Evolutionary conservation across 2,797 vertebrate genomes (phyloP).

Genomic region (Chrosomus eos): DNA sequence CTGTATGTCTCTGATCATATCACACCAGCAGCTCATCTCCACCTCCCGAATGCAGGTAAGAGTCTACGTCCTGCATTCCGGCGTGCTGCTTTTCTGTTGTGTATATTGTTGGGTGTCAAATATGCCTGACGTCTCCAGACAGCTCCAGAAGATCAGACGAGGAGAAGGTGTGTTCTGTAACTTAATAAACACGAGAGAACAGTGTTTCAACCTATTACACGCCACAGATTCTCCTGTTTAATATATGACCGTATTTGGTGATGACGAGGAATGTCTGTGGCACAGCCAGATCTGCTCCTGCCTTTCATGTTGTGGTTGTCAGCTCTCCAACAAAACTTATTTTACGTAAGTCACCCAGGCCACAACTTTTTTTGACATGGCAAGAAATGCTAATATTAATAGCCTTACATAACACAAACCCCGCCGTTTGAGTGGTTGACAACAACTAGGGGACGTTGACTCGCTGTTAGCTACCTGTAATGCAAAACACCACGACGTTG

Average conservation of each 20-base stretch:
- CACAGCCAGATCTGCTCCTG: slow-evolving; percentile 9
- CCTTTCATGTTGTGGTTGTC: background rate
- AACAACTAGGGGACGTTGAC: background rate
- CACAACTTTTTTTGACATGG: background rate
- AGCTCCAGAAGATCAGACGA: slow-evolving; percentile 1
- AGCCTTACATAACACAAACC: background rate
- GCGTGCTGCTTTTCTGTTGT: background rate
- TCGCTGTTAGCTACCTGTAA: background rate
- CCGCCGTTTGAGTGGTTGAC: background rate
- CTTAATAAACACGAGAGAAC: slow-evolving; percentile 3
- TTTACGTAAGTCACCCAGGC: background rate
- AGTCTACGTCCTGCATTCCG: background rate
- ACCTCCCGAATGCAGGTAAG: slow-evolving; percentile 81
- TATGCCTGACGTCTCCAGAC: background rate
- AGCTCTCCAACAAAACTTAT: slow-evolving; percentile 24
- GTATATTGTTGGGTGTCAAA: slow-evolving; percentile 23
- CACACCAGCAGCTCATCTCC: slow-evolving; percentile 62
- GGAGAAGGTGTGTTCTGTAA: slow-evolving; percentile 11
- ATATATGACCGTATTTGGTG: slow-evolving; percentile 37
- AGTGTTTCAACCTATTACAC: background rate
- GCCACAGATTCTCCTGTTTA: slow-evolving; percentile 16
- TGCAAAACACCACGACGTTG: background rate
- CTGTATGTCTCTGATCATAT: slow-evolving; percentile 75
- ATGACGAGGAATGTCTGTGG: background rate
- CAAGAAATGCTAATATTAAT: background rate